These are phyloP conservation scores for Syndactyla subalaris DNA, from an alignment of 2,797 vertebrate species.

Conservation along the genomic window DNA sequence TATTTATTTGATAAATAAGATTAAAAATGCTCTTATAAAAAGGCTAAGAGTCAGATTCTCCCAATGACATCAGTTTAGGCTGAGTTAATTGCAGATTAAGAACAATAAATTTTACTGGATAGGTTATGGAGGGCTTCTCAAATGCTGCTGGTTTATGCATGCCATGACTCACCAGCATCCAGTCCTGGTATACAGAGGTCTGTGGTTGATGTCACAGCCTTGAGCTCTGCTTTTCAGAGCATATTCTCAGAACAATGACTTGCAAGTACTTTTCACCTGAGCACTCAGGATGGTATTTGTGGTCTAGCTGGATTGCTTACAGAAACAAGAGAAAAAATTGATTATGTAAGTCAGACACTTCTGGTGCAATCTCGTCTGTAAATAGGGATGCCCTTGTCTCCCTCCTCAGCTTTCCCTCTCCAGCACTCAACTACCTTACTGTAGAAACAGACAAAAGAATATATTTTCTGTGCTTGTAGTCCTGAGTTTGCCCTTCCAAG, in stretches of 20 bases:
- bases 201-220: neutral
- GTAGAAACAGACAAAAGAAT: neutral
- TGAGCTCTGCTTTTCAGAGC: neutral
- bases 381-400: constrained; percentile 22
- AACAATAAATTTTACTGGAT: neutral
- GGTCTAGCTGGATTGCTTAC: constrained; percentile 16
- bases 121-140: neutral
- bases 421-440: neutral
- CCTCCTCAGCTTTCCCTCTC: neutral
- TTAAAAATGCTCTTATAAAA: neutral
- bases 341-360: constrained; percentile 3
- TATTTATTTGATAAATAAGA: neutral
- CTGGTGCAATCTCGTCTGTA: neutral
- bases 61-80: neutral
- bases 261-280: constrained; percentile 35
- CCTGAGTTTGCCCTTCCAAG: neutral
- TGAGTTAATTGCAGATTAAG: neutral
- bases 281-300: neutral
- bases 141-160: neutral
- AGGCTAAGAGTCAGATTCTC: neutral
- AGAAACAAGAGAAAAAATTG: constrained; percentile 16
- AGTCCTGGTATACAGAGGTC: neutral
- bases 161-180: neutral
- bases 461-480: neutral
- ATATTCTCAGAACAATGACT: constrained; percentile 9